phyloP scores from a whole-genome alignment of 2,797 vertebrate genomes.

The Pseudochirops cupreus region DNA sequence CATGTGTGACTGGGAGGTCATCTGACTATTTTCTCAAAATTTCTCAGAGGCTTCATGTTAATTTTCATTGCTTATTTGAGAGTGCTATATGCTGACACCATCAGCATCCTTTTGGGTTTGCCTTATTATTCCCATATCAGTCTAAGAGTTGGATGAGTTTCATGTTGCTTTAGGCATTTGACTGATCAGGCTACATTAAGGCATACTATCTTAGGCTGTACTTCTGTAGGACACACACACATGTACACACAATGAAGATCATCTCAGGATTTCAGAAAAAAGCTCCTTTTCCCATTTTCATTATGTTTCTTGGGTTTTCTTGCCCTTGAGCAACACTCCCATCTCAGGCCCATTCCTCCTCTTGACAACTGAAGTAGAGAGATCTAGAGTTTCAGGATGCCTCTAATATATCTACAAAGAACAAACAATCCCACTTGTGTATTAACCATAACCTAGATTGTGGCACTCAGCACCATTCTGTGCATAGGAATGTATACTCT shows the following conservation, averaged over 20 bases:
- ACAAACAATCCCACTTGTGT: neutral
- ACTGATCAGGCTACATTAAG: neutral
- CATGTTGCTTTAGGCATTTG: neutral
- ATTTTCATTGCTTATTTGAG: neutral
- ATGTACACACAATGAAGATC: neutral
- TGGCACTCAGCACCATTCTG: neutral
- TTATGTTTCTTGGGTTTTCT: neutral
- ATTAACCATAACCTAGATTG: neutral
- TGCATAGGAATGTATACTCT: neutral
- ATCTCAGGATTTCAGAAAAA: neutral
- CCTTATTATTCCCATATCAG: neutral
- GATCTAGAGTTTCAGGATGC: neutral
- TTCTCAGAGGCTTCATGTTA: neutral
- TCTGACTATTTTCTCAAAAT: neutral
- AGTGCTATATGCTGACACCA: neutral
- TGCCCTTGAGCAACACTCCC: neutral
- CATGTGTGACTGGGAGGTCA: neutral
- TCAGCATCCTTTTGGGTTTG: neutral
- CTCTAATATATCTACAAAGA: neutral
- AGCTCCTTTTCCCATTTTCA: neutral
- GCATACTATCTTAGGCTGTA: too few relatives aligned
- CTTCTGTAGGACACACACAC: neutral
- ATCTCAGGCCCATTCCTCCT: neutral
- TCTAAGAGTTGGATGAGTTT: neutral
- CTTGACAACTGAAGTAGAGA: neutral